Evolutionary conservation across 2,797 vertebrate genomes (phyloP).

Genomic region (Anomalospiza imberbis): DNA sequence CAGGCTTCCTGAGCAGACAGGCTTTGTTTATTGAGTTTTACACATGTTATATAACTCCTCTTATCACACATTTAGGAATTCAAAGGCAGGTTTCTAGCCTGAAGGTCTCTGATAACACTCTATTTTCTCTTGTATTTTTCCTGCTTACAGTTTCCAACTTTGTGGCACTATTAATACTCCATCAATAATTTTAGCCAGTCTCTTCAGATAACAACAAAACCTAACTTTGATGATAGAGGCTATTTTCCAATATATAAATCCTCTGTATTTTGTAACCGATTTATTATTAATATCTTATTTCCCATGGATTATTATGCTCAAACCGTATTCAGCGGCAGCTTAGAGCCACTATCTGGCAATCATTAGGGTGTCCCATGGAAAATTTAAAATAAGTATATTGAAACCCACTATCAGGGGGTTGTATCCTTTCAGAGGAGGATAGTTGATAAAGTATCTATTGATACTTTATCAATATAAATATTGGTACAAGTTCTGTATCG

Average conservation of each 20-base stretch:
- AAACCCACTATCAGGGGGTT: neutral
- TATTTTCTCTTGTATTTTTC: conserved; percentile 60
- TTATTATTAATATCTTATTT: neutral
- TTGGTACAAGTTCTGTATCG: neutral
- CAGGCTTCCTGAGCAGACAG: conserved; percentile 28
- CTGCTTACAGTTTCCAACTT: conserved; percentile 32
- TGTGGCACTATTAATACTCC: conserved; percentile 43
- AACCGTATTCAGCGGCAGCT: neutral
- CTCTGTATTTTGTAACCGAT: neutral
- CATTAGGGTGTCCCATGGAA: neutral
- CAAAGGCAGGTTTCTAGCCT: conserved; percentile 41
- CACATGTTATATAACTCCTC: conserved; percentile 45
- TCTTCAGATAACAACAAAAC: neutral
- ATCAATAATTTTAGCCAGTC: conserved; percentile 55
- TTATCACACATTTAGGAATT: conserved; percentile 56
- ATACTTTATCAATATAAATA: no score
- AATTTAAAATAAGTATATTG: neutral
- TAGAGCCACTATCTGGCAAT: neutral
- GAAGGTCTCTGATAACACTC: conserved; percentile 44
- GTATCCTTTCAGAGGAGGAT: neutral
- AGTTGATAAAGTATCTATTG: no score
- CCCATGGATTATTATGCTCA: neutral
- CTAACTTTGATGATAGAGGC: neutral
- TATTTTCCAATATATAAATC: neutral
- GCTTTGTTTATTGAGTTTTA: conserved; percentile 62